A percentile compares a stretch with the other conserved stretches of the same genome.
Evolutionary conservation across 2,797 vertebrate genomes (phyloP).

Genomic region (Galaxias olidus): DNA sequence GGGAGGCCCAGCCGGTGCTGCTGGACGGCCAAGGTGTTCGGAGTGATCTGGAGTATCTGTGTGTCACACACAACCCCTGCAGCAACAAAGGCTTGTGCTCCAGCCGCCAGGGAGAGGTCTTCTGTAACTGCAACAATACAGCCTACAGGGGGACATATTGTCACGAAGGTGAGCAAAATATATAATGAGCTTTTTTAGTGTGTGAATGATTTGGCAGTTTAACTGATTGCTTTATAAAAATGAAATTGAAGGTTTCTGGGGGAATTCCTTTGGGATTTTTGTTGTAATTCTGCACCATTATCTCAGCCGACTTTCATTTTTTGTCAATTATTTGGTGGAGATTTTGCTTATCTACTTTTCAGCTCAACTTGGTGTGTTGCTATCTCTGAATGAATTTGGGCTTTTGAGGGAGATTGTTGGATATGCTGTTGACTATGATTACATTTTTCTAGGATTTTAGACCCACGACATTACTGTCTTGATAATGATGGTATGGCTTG

Average conservation of each 20-base stretch:
- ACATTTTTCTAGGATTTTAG: neutral
- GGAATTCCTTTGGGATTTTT: slow-evolving; percentile 19
- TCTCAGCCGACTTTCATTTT: slow-evolving; percentile 27
- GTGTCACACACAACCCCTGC: slow-evolving; percentile 83
- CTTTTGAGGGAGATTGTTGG: slow-evolving; percentile 26
- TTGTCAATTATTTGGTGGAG: slow-evolving; percentile 35
- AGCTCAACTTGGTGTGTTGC: slow-evolving; percentile 24
- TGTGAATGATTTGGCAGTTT: neutral
- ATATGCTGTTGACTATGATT: slow-evolving; percentile 15
- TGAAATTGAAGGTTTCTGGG: slow-evolving; percentile 32
- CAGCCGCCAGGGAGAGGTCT: slow-evolving; percentile 78
- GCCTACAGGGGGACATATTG: slow-evolving; percentile 88
- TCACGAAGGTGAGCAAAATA: slow-evolving; percentile 84
- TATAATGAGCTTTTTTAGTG: neutral
- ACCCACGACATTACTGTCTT: neutral
- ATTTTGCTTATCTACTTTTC: slow-evolving; percentile 38
- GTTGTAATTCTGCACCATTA: slow-evolving; percentile 30
- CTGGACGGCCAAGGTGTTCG: slow-evolving; percentile 88
- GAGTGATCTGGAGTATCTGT: slow-evolving; percentile 81
- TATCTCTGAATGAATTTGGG: slow-evolving; percentile 25
- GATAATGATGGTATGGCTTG: slow-evolving; percentile 1
- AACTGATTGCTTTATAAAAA: slow-evolving; percentile 15
- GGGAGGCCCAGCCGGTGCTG: slow-evolving; percentile 80
- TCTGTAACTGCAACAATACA: slow-evolving; percentile 87
- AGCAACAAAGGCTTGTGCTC: slow-evolving; percentile 82